Percentiles rank a stretch among this genome's conserved stretches.
Evolutionary conservation across 2,797 vertebrate genomes (phyloP).

Genomic region (Danio albolineatus): DNA sequence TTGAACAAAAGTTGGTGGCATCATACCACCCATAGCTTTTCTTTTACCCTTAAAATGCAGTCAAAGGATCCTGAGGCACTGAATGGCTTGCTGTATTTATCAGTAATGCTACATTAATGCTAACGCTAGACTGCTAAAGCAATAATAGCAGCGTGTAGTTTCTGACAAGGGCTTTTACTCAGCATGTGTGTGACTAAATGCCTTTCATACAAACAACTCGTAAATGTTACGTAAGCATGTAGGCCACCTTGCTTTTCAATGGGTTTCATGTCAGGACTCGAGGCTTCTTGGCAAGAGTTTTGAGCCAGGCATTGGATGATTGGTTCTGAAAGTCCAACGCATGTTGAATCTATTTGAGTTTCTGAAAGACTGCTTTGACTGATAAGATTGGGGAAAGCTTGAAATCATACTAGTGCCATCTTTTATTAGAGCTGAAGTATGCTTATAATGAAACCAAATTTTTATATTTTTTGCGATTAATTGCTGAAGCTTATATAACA

Average conservation of each 20-base stretch:
- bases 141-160: slow-evolving; percentile 18
- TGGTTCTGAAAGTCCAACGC: slow-evolving; percentile 43
- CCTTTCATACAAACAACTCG: slow-evolving; percentile 23
- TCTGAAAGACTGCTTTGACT: slow-evolving; percentile 46
- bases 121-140: not conserved
- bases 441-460: too few relatives aligned
- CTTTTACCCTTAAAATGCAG: too few relatives aligned
- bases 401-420: slow-evolving; percentile 50
- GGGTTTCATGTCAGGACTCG: slow-evolving; percentile 34
- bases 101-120: not conserved
- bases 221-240: slow-evolving; percentile 26
- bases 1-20: too few relatives aligned
- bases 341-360: slow-evolving; percentile 52
- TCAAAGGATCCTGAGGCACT: not conserved
- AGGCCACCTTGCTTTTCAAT: slow-evolving; percentile 29
- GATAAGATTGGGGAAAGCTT: slow-evolving; percentile 59
- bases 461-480: too few relatives aligned
- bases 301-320: slow-evolving; percentile 52
- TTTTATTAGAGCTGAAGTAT: slow-evolving; percentile 46
- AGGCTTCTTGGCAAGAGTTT: slow-evolving; percentile 48
- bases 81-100: slow-evolving; percentile 23
- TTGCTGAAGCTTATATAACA: too few relatives aligned
- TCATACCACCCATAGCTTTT: too few relatives aligned
- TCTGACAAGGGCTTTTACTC: slow-evolving; percentile 33
- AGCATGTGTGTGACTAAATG: slow-evolving; percentile 33